Base-by-base conservation (phyloP, 2,888 invertebrate genomes). In the Nymphalis polychloros region DNA sequence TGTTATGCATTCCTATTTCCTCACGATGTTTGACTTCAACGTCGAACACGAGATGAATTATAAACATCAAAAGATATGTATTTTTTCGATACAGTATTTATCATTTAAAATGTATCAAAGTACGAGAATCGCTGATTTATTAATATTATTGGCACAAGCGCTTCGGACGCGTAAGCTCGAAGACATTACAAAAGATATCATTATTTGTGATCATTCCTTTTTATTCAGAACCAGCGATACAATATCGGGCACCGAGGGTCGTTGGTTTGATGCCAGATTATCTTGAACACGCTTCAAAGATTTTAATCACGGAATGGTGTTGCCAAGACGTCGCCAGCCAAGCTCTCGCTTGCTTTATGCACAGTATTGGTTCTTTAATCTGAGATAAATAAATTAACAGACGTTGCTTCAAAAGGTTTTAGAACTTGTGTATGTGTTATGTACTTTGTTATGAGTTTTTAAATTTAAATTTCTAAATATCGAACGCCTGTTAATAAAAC, bases 231-330 rank as follows among this genome's bases (percentile, higher is more conserved):
- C 74, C 75, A 71, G 75, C 75, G 75, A 77, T 76, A 74, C 72
- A 73, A 72, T 74, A 74, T 73, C 75, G 65, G 70, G 70, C 70
- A 55, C 62, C 66, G 71, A 55, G 57, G 72, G 73, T 71, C 74
- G 78, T 84, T 89, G 88, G 88, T 88, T 83, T 85, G 82, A 83
- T 84, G 87, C 88, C 88, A 83, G 82, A 87, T 88, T 85, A 87
- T 84, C 82, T 83, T 76, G 80, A 77, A 81, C 81, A 82, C 84
- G 86, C 81, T 87, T 77, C 79, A 79, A 75, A 87, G 88, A 88
- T 89, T 88, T 88, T 88, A 88, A 89, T 88, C 88, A 87, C 82
- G 81, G 79, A 80, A 77, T 74, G 70, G 76, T 76, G 80, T 79
- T 89, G 88, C 88, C 88, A 89, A 88, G 82, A 82, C 78, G 79